Evolutionary conservation across 2,888 invertebrate genomes (phyloP).

Genomic region (Rambutsinella grinnellia): DNA sequence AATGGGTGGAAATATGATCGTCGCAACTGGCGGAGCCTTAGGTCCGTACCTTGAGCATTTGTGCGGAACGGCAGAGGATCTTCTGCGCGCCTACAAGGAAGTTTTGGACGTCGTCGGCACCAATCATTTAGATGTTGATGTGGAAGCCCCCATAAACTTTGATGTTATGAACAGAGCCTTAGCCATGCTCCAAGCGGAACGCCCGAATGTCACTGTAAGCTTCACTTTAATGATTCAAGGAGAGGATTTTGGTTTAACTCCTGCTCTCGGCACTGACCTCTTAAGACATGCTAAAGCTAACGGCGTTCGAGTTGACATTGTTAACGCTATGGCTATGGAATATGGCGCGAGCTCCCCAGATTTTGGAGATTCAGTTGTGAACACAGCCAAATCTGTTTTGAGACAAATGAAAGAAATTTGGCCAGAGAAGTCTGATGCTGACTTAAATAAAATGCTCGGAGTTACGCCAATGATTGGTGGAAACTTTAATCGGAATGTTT

Average conservation of each 20-base stretch:
- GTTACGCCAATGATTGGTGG: constrained; percentile 64
- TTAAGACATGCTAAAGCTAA: constrained; percentile 57
- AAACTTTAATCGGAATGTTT: constrained; percentile 60
- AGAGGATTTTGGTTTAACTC: constrained; percentile 64
- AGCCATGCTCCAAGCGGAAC: constrained; percentile 53
- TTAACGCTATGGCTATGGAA: constrained; percentile 58
- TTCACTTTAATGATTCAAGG: constrained; percentile 64
- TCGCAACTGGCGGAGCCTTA: constrained; percentile 57
- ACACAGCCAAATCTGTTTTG: constrained; percentile 43
- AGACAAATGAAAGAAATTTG: constrained; percentile 63
- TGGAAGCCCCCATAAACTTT: constrained; percentile 55
- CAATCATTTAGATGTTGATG: constrained; percentile 54
- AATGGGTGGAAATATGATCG: constrained; percentile 60
- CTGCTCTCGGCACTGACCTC: constrained; percentile 58
- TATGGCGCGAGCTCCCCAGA: constrained; percentile 39
- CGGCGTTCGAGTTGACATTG: constrained; percentile 63
- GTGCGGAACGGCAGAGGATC: constrained; percentile 45
- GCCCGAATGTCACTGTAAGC: constrained; percentile 56
- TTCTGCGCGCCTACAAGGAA: constrained; percentile 55
- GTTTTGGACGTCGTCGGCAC: constrained; percentile 57
- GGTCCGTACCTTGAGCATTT: constrained; percentile 64
- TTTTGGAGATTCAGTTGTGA: constrained; percentile 46
- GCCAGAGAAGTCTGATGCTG: constrained; percentile 60
- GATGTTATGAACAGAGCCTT: constrained; percentile 61
- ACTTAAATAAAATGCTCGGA: constrained; percentile 61